Base-by-base conservation (phyloP, 2,888 invertebrate species). In the Drosophila rubida region DNA sequence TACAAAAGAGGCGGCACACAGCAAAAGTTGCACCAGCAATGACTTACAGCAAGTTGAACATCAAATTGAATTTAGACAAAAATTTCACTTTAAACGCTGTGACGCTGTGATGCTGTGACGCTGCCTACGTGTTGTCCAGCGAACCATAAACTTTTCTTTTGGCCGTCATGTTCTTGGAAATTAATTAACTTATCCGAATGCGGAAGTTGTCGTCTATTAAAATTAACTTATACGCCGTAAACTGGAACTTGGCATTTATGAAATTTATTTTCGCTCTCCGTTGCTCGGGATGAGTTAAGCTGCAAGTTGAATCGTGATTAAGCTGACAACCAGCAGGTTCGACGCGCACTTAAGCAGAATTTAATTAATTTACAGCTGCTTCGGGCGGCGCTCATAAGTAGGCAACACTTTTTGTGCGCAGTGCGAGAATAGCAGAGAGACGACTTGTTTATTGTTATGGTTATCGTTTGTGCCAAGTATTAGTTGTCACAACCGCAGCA, bases 121-220 rank as follows among this genome's bases (percentile, higher is more conserved):
- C 32, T 4, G 32, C 19, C 32, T 42, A 37, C 6, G 25, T 8
- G 53, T 7, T 65, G 62, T 67, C 60, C 77, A 73, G 62, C 60
- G 39, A 57, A 37, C 42, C 50, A 46, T 32, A 63, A 86, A 80
- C 64, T 76, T 86, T 77, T 72, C 19, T 19, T 19, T 53, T 32
- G 30, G 39, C 54, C 48, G 55, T 58, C 82, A 75, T 60, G 65
- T 69, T 79, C 67, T 53, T 51, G 66, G 41, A 87, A 87, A 81
- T 87, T 81, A 81, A 81, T 81, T 81, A 81, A 87, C 87, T 87
- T 68, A 69, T 69, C 46, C 54, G 39, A 60, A 69, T 64, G 67
- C 71, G 78, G 71, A 87, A 80, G 69, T 75, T 80, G 72, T 87
- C 71, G 65, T 69, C 71, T 66, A 71, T 70, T 63, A 66, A 53